Evolutionary conservation across 2,888 invertebrate genomes (phyloP).

Genomic region (Gnatocerus cornutus): DNA sequence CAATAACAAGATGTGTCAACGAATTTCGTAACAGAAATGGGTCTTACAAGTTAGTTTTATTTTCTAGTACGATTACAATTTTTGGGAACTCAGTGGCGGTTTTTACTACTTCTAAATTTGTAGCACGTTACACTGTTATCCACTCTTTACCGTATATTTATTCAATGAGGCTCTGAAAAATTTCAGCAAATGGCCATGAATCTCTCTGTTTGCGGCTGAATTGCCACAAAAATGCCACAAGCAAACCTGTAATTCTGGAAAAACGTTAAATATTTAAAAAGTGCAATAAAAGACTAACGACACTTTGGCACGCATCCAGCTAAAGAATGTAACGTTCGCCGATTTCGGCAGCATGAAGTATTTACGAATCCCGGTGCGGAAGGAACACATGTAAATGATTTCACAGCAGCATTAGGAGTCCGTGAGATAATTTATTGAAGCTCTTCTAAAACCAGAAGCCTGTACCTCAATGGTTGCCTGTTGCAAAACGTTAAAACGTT

Average conservation of each 20-base stretch:
- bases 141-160: too few relatives aligned
- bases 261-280: conserved; percentile 27
- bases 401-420: conserved; percentile 37
- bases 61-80: too few relatives aligned
- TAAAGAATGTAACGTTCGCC: conserved; percentile 12
- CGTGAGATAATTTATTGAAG: conserved; percentile 48
- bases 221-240: too few relatives aligned
- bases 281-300: conserved; percentile 22
- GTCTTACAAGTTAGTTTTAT: too few relatives aligned
- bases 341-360: conserved; percentile 29
- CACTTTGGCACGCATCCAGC: conserved; percentile 20
- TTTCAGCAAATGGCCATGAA: too few relatives aligned
- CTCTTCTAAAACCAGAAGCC: conserved; percentile 50
- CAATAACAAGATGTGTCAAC: neutral
- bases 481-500: conserved; percentile 54
- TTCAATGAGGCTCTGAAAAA: too few relatives aligned
- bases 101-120: too few relatives aligned
- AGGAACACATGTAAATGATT: conserved; percentile 51
- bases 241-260: conserved; percentile 1
- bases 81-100: too few relatives aligned
- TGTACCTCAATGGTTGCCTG: conserved; percentile 46
- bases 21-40: neutral
- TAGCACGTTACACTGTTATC: too few relatives aligned
- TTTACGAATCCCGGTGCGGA: conserved; percentile 39
- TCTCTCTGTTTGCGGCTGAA: too few relatives aligned